Conservation (phyloP, 2,888 invertebrate genomes). For the Sphaerophoria rueppellii region DNA sequence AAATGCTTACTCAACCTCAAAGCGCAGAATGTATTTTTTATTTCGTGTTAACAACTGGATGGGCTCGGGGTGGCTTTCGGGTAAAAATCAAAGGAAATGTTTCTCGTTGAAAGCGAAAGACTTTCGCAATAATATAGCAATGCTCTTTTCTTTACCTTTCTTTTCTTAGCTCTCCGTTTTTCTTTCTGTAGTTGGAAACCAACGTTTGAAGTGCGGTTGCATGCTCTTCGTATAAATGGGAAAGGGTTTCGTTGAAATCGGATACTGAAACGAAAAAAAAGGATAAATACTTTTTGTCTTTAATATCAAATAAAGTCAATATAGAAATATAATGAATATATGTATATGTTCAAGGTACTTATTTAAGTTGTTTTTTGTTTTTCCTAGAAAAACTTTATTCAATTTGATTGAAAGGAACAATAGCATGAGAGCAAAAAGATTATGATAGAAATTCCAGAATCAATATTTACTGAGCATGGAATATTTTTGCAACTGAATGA, state of each 20-base stretch:
- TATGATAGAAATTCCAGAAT: slow-evolving; percentile 28
- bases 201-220: slow-evolving; percentile 93
- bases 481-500: slow-evolving; percentile 22
- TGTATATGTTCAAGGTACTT: background rate
- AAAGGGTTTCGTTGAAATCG: slow-evolving; percentile 94
- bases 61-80: background rate
- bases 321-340: background rate
- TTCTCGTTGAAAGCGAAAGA: background rate
- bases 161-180: slow-evolving; percentile 92
- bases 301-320: background rate
- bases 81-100: slow-evolving; percentile 35
- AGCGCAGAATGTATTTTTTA: background rate
- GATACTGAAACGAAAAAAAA: slow-evolving; percentile 86
- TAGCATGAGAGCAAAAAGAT: background rate
- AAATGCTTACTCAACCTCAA: slow-evolving; percentile 4
- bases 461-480: slow-evolving; percentile 28
- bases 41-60: background rate
- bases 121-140: slow-evolving; percentile 28
- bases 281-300: slow-evolving; percentile 53
- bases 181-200: slow-evolving; percentile 92
- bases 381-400: slow-evolving; percentile 22
- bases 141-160: slow-evolving; percentile 86
- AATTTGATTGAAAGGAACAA: slow-evolving; percentile 31
- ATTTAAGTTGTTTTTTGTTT: background rate
- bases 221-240: slow-evolving; percentile 94